Conservation (phyloP, 2,797 vertebrate genomes). For the Sebastiscus albofasciatus region DNA sequence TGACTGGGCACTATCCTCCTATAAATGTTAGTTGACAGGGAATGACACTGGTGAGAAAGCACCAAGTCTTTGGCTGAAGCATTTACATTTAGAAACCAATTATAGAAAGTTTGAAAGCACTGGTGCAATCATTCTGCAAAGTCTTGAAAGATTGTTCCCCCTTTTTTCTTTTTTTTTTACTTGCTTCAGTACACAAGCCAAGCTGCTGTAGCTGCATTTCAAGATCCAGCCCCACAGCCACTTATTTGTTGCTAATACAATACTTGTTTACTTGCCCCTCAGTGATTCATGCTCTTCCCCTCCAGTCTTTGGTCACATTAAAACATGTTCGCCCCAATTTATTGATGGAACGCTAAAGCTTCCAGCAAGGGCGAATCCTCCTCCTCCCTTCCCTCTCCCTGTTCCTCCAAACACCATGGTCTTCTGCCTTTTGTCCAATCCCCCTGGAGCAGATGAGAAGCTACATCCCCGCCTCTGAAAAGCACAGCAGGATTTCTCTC, state of each 20-base stretch:
- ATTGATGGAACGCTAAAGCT: slow-evolving; percentile 57
- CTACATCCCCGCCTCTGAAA: slow-evolving; percentile 56
- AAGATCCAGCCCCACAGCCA: slow-evolving; percentile 41
- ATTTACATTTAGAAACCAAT: slow-evolving; percentile 51
- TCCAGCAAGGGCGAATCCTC: slow-evolving; percentile 25
- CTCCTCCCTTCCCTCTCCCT: background rate
- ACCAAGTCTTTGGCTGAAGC: background rate
- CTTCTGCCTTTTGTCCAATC: slow-evolving; percentile 51
- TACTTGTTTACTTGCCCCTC: slow-evolving; percentile 62
- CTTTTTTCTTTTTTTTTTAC: background rate
- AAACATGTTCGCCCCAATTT: slow-evolving; percentile 54
- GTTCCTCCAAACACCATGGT: slow-evolving; percentile 37
- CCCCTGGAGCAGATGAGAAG: slow-evolving; percentile 64
- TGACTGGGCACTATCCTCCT: background rate
- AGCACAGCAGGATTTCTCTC: slow-evolving; percentile 69
- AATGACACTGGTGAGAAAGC: slow-evolving; percentile 11
- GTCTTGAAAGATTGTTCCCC: slow-evolving; percentile 33
- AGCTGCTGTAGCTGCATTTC: slow-evolving; percentile 39
- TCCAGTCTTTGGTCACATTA: slow-evolving; percentile 51
- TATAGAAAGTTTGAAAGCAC: slow-evolving; percentile 47
- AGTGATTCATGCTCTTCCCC: slow-evolving; percentile 39
- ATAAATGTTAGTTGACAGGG: slow-evolving; percentile 13
- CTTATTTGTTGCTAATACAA: slow-evolving; percentile 50
- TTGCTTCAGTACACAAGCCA: slow-evolving; percentile 29
- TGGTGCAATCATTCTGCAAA: slow-evolving; percentile 35